Evolutionary conservation across 2,888 invertebrate genomes (phyloP), one percentile per base, ranked within the genome.

Genomic region (Lysandra coridon): DNA sequence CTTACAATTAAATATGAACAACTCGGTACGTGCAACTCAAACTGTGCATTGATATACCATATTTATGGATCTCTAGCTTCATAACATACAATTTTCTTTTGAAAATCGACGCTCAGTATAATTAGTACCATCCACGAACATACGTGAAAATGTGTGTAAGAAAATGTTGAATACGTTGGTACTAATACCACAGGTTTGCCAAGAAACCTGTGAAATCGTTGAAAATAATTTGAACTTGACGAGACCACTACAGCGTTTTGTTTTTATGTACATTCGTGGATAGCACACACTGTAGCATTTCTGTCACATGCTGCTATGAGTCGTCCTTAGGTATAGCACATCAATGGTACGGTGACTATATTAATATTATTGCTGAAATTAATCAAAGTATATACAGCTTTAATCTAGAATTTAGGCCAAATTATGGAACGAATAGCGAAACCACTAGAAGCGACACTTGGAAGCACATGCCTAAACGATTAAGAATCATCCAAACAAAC

Each of bases 11-110:
- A 10, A 3, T 53, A 76, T 76, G 76, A 76, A 76, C 76, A 76
- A 53, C 76, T 76, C 89, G 88, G 89, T 88, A 88, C 83, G 86
- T 87, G 88, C 89, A 91, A 90, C 86, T 85, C 87, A 91, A 85
- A 83, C 79, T 75, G 78, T 12, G 69, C 69, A 37, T 69, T 69
- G 17, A 37, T 5, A 5, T 69, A 69, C 69, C 79, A 69, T 82
- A 82, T 78, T 76, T 80, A 81, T 82, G 78, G 73, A 76, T 74
- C 57, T 74, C 23, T 4, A 64, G 64, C 30, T 30, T 64, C n/a
- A 64, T 23, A 1, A 1, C 12, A 2, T 62, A 23, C 6, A 7
- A 62, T 7, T 62, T 62, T n/a, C 57, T 57, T 4, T 57, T 17
- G 4, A 57, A n/a, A 57, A n/a, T 57, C 5, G 4, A n/a, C n/a